A percentile compares a stretch with the other conserved stretches of the same genome.
Conservation (phyloP, 2,888 invertebrate species). For the Cephus sareptanus region DNA sequence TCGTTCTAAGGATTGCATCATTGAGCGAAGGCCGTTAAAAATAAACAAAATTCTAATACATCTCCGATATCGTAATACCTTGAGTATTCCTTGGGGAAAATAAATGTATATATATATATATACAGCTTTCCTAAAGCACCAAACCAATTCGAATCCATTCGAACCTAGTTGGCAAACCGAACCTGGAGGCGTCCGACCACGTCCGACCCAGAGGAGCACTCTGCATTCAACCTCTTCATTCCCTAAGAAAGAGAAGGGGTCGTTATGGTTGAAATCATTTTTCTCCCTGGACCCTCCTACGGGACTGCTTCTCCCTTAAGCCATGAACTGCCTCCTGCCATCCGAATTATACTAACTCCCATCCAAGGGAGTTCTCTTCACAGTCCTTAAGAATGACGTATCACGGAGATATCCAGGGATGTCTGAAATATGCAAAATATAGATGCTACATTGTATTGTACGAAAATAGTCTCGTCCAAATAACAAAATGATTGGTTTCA, state of each 20-base stretch:
- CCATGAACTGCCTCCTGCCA: neutral
- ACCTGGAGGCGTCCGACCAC: neutral
- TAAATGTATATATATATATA: neutral
- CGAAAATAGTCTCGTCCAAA: neutral
- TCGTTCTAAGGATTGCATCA: neutral
- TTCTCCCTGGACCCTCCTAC: neutral
- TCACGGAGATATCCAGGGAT: neutral
- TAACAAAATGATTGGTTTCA: neutral
- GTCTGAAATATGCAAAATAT: neutral
- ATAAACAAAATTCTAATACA: neutral
- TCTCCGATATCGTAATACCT: neutral
- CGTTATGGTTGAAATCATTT: slow-evolving; percentile 4
- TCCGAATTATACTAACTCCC: neutral
- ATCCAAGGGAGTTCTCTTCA: neutral
- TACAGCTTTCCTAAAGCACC: neutral
- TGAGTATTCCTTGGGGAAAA: neutral
- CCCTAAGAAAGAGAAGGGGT: neutral
- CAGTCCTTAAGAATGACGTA: neutral
- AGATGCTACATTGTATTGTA: neutral
- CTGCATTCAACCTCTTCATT: slow-evolving; percentile 5
- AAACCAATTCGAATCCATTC: neutral
- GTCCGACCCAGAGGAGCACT: neutral
- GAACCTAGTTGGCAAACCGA: neutral
- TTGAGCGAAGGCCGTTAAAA: neutral
- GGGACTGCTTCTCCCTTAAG: neutral